Base-by-base conservation (phyloP, 2,113 vertebrate species). In the Orientallactaga bullata region DNA sequence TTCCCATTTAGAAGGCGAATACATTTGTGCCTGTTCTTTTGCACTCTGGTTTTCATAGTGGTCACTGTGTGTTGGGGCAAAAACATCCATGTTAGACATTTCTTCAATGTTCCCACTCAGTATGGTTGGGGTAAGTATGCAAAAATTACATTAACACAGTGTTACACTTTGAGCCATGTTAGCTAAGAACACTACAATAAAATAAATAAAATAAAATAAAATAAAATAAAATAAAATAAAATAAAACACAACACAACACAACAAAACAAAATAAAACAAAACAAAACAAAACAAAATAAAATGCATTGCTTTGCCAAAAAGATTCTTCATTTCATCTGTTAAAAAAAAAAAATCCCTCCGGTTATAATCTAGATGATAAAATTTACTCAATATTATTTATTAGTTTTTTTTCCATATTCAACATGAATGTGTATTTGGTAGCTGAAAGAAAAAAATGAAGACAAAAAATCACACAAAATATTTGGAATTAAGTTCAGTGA, bases 111-210 rank as follows among this genome's bases (percentile, higher is more conserved):
- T 17, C 10, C 21, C 20, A 7, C 12, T 68, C 4, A 71, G 2
- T 2, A 21, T 37, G 3, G 5, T 6, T 20, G 10, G 21, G n/a
- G 8, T 18, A 47, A 5, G 0, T 3, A 11, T 0, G 24, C 5
- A 21, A 10, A 47, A 7, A 0, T 71, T 72, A 65, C 28, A 91
- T 78, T 71, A 78, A 63, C 20, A 71, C 7, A 61, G 28, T 3
- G 10, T 32, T 92, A 47, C 5, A 71, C 12, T 69, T 47, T 28
- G 28, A 65, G 3, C 2, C 16, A 37, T 85, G 16, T 89, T 87
- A 9, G 5, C 11, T 69, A 12, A 10, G 20, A 92, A 60, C 24
- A 51, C 3, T 23, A 30, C 20, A 60, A 8, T 47, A 26, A 72
- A 51, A 23, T 60, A 60, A 61, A 65, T 39, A 3, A 55, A 89